A percentile compares a stretch with the other conserved stretches of the same genome.
These are phyloP conservation scores for Mythimna loreyi DNA, from an alignment of 2,888 invertebrate species.

Conservation along the genomic window DNA sequence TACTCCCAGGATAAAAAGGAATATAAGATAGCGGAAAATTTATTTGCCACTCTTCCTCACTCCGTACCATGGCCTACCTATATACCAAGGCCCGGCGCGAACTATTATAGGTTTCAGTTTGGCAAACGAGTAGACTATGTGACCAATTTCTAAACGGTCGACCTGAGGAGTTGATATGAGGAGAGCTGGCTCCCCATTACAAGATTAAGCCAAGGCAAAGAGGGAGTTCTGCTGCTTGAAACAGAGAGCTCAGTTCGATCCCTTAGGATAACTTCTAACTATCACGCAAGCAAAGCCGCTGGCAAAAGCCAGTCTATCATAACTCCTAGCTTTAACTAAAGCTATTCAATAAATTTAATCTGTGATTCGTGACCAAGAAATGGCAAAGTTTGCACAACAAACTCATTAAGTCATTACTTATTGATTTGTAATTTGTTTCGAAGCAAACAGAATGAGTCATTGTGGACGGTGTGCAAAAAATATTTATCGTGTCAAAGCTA, in stretches of 20 bases:
- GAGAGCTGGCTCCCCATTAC: too few species aligned
- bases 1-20: too few species aligned
- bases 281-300: neutral
- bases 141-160: too few species aligned
- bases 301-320: neutral
- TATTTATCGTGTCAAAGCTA: neutral
- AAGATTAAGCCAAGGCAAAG: too few species aligned
- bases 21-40: too few species aligned
- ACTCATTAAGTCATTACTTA: constrained; percentile 42
- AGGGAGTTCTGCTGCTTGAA: too few species aligned
- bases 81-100: too few species aligned
- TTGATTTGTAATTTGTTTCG: constrained; percentile 52
- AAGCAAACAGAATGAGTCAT: constrained; percentile 27
- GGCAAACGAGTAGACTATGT: too few species aligned
- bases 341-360: constrained; percentile 14
- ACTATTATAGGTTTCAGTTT: too few species aligned
- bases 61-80: too few species aligned
- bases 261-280: neutral
- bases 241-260: neutral
- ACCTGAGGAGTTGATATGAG: too few species aligned
- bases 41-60: too few species aligned
- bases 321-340: neutral
- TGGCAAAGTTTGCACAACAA: constrained; percentile 38
- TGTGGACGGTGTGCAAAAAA: constrained; percentile 15
- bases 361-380: constrained; percentile 37